Conservation (phyloP, 2,797 vertebrate species). For the Enteromius mattozi region DNA sequence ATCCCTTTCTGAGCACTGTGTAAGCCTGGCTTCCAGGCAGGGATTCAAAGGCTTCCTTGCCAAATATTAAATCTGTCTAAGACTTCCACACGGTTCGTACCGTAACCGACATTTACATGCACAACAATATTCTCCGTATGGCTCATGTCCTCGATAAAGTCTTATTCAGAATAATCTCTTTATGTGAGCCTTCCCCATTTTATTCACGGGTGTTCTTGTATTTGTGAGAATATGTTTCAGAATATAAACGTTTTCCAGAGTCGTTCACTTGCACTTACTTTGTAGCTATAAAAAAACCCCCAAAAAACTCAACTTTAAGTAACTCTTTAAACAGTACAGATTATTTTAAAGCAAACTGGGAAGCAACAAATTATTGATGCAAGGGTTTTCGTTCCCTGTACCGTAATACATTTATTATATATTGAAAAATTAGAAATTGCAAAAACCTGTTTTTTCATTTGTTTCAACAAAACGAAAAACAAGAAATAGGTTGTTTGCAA, state of each 20-base stretch:
- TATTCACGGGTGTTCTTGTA: constrained; percentile 18
- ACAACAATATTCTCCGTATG: constrained; percentile 25
- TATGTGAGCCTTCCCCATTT: constrained; percentile 2
- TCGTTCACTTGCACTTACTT: not conserved
- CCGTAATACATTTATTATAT: too few relatives aligned
- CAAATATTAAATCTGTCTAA: constrained; percentile 41
- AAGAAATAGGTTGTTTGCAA: too few relatives aligned
- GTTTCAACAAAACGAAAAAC: too few relatives aligned
- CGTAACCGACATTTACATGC: constrained; percentile 15
- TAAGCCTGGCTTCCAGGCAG: constrained; percentile 31
- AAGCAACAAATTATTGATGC: not conserved
- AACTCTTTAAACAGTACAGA: not conserved
- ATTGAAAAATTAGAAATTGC: too few relatives aligned
- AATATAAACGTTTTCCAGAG: not conserved
- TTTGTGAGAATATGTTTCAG: not conserved
- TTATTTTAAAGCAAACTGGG: not conserved
- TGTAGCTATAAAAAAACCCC: not conserved
- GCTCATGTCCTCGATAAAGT: constrained; percentile 34
- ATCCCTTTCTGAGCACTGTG: constrained; percentile 33
- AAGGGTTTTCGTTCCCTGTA: not conserved
- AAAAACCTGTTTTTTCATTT: too few relatives aligned
- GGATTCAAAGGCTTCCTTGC: constrained; percentile 29
- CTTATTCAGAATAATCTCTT: constrained; percentile 29
- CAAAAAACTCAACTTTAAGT: not conserved
- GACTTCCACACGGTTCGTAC: constrained; percentile 15